A percentile compares a stretch with the other conserved stretches of the same genome.
Conservation (phyloP, 2,888 invertebrate genomes). For the Euzophera pinguis region DNA sequence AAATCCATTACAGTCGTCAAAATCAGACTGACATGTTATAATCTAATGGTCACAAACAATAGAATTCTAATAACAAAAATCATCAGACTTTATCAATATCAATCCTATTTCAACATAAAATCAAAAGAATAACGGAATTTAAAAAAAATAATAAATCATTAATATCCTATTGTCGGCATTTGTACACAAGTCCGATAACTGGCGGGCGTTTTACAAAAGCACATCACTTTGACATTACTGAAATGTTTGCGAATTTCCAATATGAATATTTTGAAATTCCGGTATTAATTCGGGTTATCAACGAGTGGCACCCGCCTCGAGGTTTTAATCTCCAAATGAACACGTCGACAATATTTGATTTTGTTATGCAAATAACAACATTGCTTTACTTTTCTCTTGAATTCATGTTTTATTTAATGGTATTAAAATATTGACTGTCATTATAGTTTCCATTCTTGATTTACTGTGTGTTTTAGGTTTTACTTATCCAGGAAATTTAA, state of each 20-base stretch:
- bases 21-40: too few species aligned
- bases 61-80: too few species aligned
- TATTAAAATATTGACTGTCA: neutral
- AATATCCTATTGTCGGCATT: conserved; percentile 8
- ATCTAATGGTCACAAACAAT: too few species aligned
- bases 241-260: conserved; percentile 25
- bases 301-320: conserved; percentile 42
- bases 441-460: too few species aligned
- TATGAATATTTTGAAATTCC: conserved; percentile 41
- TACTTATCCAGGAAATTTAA: too few species aligned
- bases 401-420: neutral
- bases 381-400: neutral
- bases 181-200: conserved; percentile 5
- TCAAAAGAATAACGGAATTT: neutral
- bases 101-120: neutral
- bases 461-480: neutral
- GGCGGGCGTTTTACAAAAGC: conserved; percentile 9
- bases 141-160: conserved; percentile 1
- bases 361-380: conserved; percentile 29
- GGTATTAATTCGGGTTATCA: conserved; percentile 55
- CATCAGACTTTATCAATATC: neutral
- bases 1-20: too few species aligned
- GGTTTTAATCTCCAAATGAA: conserved; percentile 45
- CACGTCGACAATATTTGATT: conserved; percentile 34
- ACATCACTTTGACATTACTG: conserved; percentile 1